Percentiles rank a stretch among this genome's conserved stretches.
phyloP scores from a whole-genome alignment of 2,797 vertebrate genomes.

The Rhabdophis nuchalis region DNA sequence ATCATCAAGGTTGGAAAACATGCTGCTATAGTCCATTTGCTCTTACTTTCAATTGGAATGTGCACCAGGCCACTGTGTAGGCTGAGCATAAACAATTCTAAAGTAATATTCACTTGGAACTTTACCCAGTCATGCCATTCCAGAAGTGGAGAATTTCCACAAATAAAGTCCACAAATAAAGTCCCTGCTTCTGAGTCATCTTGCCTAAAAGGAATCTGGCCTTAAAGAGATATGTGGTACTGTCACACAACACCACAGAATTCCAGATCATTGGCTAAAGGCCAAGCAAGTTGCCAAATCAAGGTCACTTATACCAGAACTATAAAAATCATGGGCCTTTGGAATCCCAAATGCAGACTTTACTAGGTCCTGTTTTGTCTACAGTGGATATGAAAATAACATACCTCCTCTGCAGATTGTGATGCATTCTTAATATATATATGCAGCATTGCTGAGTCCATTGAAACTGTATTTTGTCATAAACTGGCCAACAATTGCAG shows the following conservation, averaged over 20 bases:
- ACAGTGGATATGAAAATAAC: neutral
- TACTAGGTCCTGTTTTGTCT: neutral
- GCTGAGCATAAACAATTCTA: neutral
- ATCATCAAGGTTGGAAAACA: neutral
- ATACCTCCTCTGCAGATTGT: neutral
- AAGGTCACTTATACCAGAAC: neutral
- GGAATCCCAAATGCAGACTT: neutral
- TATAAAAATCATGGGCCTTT: neutral
- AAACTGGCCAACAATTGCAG: neutral
- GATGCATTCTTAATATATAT: neutral
- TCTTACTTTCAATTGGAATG: neutral
- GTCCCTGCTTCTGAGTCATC: conserved; percentile 8
- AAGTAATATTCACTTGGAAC: neutral
- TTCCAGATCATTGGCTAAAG: neutral
- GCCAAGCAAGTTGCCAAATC: neutral
- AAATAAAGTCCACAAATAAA: conserved; percentile 5
- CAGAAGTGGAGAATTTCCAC: neutral
- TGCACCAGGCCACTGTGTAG: neutral
- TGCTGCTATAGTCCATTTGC: neutral
- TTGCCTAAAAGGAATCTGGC: neutral
- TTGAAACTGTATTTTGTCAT: neutral
- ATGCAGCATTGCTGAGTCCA: neutral
- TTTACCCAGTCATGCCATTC: neutral
- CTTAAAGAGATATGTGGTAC: neutral
- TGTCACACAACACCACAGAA: neutral